Evolutionary conservation across 2,888 invertebrate species (phyloP), one percentile per base, ranked within the genome.

Genomic region (Phengaris arion): DNA sequence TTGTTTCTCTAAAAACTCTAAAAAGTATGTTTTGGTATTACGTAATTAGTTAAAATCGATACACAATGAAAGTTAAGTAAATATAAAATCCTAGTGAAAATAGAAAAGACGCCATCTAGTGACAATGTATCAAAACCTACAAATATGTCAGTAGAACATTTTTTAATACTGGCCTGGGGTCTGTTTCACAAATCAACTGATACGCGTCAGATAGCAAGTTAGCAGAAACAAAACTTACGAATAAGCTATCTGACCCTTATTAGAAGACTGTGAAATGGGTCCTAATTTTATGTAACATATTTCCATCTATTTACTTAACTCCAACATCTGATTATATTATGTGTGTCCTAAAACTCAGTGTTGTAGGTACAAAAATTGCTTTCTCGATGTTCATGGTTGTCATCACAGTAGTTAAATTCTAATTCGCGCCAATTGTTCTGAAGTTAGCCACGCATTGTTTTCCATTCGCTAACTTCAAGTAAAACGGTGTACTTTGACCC

Each of bases 301-400:
- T 48, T 48, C 5, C 52, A 59, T 9, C 68, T 46, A 15, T 70
- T 70, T 70, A 51, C 70, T 52, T 22, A 70, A 69, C 69, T 48
- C 13, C 6, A 48, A 15, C 35, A 15, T 15, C 15, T 70, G n/a
- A 22, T 48, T 51, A 10, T 64, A 10, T 35, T 9, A 48, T 48
- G 10, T 70, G 15, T 51, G n/a, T 70, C 15, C 51, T 48, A 13
- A 72, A 72, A 22, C 52, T 72, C 72, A 72, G 54, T 54, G 72
- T 54, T 72, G 72, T 72, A 72, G 72, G 72, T 72, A 72, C 72
- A 54, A 35, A 35, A 35, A 64, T 35, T 13, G 72, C 72, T 72
- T 72, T 54, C 15, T 70, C 15, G 70, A 54, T 72, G 35, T 52
- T 70, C 35, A 12, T 45, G 13, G 5, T 13, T 72, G 22, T 72